Base-by-base conservation (phyloP, 2,797 vertebrate genomes). In the Megalops cyprinoides region DNA sequence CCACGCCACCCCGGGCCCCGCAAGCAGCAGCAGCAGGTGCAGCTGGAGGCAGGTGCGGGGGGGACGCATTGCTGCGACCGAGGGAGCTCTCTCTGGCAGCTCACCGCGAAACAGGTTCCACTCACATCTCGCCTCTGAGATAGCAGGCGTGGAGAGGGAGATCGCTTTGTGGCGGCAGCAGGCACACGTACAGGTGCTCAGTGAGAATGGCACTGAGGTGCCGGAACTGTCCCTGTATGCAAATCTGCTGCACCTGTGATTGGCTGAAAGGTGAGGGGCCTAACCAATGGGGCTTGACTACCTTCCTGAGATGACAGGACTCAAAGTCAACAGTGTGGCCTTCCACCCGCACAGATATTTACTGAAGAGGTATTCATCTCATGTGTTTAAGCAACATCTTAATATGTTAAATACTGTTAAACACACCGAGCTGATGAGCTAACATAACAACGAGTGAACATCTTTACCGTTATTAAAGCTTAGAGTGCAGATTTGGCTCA, bases 11-110 rank as follows among this genome's bases (percentile, higher is more conserved):
- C 46, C 6, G 48, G 80, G 65, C 0, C 31, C 71, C 62, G 79
- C 46, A 84, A 88, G 77, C 75, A 91, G 81, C 51, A 76, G 80
- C 71, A 88, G 46, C 31, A 82, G 83, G n/a, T n/a, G n/a, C 4
- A 92, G 76, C 76, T 88, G 76, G 77, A 88, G 18, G 51, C 20
- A 85, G 73, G 73, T 60, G 75, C 46, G 77, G 31, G 83, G 77
- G 60, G 78, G 76, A 81, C 65, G 79, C 91, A 92, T 60, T 15
- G 51, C 28, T 39, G 9, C 4, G 5, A 56, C 39, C 23, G 39
- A 28, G 67, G 58, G 37, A 8, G 18, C 15, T 0, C 23, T 1
- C 44, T 12, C 1, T 28, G 44, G 23, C n/a, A n/a, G 48, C 9
- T 42, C 10, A 12, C 25, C 4, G 20, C 20, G 12, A 20, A 31